Evolutionary conservation across 2,113 vertebrate species (phyloP).

Genomic region (Petromus typicus): DNA sequence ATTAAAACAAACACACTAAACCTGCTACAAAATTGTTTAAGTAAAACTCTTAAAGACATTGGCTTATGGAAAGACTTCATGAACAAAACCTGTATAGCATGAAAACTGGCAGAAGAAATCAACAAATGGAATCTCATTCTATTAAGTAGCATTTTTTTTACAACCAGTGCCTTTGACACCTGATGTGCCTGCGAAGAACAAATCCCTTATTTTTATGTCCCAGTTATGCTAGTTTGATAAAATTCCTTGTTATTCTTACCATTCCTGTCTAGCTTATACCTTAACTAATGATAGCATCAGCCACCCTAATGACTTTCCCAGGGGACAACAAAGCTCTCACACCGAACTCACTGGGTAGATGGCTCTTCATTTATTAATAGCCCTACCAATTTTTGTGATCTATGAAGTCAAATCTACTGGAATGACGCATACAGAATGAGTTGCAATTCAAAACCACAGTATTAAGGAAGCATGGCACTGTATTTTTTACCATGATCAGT

Average conservation of each 20-base stretch:
- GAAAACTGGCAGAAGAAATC: no score
- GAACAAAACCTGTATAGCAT: no score
- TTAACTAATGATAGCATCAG: not conserved
- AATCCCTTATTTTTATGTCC: not conserved
- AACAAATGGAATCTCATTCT: no score
- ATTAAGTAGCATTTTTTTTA: no score
- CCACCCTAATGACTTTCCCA: not conserved
- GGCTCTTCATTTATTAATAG: not conserved
- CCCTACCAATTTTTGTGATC: not conserved
- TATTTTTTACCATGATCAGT: not conserved
- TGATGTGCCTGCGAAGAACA: not conserved
- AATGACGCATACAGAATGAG: not conserved
- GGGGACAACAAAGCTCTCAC: not conserved
- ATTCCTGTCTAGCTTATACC: not conserved
- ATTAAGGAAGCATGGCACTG: not conserved
- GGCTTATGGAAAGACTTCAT: no score
- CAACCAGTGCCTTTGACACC: not conserved
- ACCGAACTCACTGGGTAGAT: not conserved
- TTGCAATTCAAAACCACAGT: not conserved
- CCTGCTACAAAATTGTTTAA: no score
- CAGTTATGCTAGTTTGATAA: not conserved
- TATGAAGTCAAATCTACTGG: not conserved
- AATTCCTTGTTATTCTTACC: not conserved
- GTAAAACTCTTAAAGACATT: no score
- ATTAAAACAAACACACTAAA: no score